Evolutionary conservation across 2,797 vertebrate species (phyloP), one percentile per base, ranked within the genome.

Genomic region (Agapornis canus): DNA sequence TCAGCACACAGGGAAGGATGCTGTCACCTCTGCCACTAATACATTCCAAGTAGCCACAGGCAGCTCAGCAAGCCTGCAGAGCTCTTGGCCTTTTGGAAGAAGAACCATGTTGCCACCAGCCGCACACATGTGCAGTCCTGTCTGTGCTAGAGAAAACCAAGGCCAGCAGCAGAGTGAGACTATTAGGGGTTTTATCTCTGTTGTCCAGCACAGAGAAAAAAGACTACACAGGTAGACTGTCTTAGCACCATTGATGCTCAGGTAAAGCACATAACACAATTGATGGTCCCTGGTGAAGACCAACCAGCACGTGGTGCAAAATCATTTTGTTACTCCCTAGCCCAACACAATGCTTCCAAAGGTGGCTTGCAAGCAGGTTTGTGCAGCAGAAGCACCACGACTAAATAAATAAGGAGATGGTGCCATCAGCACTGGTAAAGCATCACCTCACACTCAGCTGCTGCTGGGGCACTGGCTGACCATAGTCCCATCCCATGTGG

Each of bases 391-490:
- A 49, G 16, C 5, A 1, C 40, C 2, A 2, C 2, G 1, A 18
- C 57, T 2, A 1, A 2, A 9, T 6, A 25, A 42, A 69, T 6
- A 6, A 26, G 25, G 57, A 26, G 48, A 10, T 17, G 26, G 23
- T 57, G 69, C 63, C 26, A 3, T 6, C 48, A 14, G 83, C 48
- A 0, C n/a, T 11, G 80, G 57, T 29, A 37, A 7, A 60, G 22
- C 20, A 45, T 54, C 18, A 17, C 31, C 0, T 0, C 78, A 16
- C 1, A 11, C 20, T 0, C 0, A 37, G 59, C 57, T 56, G 63
- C 25, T 51, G 70, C 43, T 6, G 22, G 0, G 0, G 39, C 25
- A 3, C 1, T 0, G 59, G 47, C 29, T 64, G 73, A 5, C 61
- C 9, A 0, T 1, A 10, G 23, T 13, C 63, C 49, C 45, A 9